Conservation (phyloP, 2,888 invertebrate species). For the Caenorhabditis auriculariae region DNA sequence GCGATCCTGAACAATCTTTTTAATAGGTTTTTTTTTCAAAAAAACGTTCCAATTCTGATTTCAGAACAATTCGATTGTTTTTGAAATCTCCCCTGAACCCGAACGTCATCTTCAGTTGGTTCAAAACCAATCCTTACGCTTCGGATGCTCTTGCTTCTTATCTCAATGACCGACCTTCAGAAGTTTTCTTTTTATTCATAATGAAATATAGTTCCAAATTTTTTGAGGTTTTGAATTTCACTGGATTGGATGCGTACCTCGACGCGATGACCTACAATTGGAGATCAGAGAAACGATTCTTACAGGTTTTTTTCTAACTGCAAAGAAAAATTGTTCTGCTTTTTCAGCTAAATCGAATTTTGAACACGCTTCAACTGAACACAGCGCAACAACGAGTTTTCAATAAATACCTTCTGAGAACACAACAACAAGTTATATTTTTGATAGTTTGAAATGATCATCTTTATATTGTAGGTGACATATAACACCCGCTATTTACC, state of each 20-base stretch:
- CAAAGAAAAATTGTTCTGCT: not conserved
- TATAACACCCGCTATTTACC: no score
- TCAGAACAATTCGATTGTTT: constrained; percentile 16
- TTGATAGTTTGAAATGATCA: no score
- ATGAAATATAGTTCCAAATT: constrained; percentile 2
- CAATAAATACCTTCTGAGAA: no score
- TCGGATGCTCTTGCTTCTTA: not conserved
- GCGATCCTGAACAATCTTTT: no score
- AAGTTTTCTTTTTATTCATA: constrained; percentile 15
- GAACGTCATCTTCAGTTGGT: constrained; percentile 13
- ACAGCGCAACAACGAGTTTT: no score
- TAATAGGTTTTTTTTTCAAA: no score
- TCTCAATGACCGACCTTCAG: not conserved
- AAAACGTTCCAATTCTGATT: not conserved
- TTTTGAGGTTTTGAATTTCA: constrained; percentile 8
- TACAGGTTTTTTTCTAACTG: no score
- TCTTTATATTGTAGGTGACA: no score
- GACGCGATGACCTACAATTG: constrained; percentile 33
- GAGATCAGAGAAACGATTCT: not conserved
- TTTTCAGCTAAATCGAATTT: not conserved
- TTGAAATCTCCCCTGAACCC: constrained; percentile 11
- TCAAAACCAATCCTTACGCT: constrained; percentile 21
- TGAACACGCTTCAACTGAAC: not conserved
- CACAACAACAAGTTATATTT: no score
- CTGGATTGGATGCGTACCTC: constrained; percentile 15